Conservation (phyloP, 2,797 vertebrate species). For the Pelodytes ibericus region DNA sequence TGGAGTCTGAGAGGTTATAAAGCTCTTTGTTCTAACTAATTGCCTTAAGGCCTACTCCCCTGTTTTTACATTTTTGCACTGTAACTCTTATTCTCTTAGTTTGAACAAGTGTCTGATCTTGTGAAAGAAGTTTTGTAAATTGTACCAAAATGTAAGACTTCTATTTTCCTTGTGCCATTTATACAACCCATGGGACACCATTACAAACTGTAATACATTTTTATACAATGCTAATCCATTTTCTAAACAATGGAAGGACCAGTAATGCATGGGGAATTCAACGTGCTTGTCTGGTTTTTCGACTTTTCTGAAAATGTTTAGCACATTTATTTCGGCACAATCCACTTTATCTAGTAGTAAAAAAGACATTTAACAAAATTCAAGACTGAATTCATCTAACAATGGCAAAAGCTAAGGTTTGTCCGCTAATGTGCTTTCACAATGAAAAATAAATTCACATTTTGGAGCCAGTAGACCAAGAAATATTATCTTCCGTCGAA, state of each 20-base stretch:
- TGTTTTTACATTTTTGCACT: slow-evolving; percentile 6
- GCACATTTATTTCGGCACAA: neutral
- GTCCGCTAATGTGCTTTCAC: neutral
- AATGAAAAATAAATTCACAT: too few species aligned
- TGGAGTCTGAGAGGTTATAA: slow-evolving; percentile 20
- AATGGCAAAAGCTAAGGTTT: neutral
- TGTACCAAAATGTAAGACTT: slow-evolving; percentile 8
- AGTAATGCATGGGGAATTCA: neutral
- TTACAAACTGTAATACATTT: slow-evolving; percentile 7
- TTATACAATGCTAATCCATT: slow-evolving; percentile 17
- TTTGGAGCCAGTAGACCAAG: too few species aligned
- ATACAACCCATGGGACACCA: neutral
- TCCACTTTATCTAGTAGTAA: neutral
- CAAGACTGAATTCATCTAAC: neutral
- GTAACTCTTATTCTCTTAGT: neutral
- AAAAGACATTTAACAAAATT: neutral
- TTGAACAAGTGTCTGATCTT: slow-evolving; percentile 6
- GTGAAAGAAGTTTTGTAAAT: neutral
- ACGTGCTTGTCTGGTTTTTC: neutral
- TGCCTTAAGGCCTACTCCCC: slow-evolving; percentile 1
- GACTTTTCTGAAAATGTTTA: neutral
- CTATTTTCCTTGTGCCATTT: neutral
- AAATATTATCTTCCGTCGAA: too few species aligned
- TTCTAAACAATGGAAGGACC: slow-evolving; percentile 4
- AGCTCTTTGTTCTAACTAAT: slow-evolving; percentile 46